Percentiles rank a stretch among this genome's conserved stretches.
Conservation (phyloP, 2,797 vertebrate species). For the Arctocebus calabarensis region DNA sequence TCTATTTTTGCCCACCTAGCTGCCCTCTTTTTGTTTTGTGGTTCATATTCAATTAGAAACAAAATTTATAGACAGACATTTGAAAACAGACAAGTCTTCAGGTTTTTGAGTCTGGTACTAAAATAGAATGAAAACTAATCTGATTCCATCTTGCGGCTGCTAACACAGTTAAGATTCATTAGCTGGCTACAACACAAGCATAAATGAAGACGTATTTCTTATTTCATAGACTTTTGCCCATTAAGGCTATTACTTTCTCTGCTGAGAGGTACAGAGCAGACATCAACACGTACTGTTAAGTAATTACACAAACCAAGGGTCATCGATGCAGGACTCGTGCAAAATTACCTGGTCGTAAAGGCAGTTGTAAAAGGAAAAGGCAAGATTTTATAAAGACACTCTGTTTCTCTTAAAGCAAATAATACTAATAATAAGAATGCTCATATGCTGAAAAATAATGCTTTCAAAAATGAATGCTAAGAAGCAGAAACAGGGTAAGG, state of each 20-base stretch:
- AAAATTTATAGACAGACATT: constrained; percentile 48
- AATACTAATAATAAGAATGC: not conserved
- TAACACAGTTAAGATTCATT: constrained; percentile 75
- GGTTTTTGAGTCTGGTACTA: constrained; percentile 55
- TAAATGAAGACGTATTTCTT: constrained; percentile 76
- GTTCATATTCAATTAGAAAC: not conserved
- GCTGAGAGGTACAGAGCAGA: constrained; percentile 71
- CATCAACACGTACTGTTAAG: not conserved
- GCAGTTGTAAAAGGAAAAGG: not conserved
- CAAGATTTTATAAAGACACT: not conserved
- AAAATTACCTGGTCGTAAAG: not conserved
- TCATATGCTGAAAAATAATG: not conserved
- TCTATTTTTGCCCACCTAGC: not conserved
- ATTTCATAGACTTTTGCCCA: constrained; percentile 68
- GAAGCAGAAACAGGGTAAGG: not conserved
- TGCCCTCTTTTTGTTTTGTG: not conserved
- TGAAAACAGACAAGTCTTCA: constrained; percentile 61
- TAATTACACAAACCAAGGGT: constrained; percentile 50
- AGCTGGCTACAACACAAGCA: constrained; percentile 4
- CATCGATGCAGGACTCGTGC: not conserved
- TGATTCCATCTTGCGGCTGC: not conserved
- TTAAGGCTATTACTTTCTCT: constrained; percentile 79
- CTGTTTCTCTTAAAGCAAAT: not conserved
- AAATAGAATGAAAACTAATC: constrained; percentile 76
- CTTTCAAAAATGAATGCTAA: not conserved